Base-by-base conservation (phyloP, 92 coral and sea anemone species). In the Parazoanthus darwini region DNA sequence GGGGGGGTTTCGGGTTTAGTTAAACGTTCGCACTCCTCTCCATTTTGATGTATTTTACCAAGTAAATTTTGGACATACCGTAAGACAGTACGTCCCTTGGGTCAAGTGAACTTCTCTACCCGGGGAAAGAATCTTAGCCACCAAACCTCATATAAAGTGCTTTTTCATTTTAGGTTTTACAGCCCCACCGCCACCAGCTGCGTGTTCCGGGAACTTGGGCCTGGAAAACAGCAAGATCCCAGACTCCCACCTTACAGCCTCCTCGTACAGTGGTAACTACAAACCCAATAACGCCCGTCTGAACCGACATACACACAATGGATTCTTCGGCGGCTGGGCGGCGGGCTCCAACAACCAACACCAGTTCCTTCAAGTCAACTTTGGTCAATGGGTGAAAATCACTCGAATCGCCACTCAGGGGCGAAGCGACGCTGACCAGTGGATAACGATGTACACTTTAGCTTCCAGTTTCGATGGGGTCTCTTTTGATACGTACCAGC, bases 231-330 rank as follows among this genome's bases (percentile, higher is more conserved):
- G 14, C 13, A 23, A 16, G 13, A 35, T 81, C 74, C 75, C 85
- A 37, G 85, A 81, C 20, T 18, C 20, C 25, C 85, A 81, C 5
- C 48, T 81, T 5, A 33, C 85, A 2, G 85, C 85, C 18, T 81
- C 85, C 0, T 81, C 85, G n/a, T 23, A 58, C 74, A 81, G 85
- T 18, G 74, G 85, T 58, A 58, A 63, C 85, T 81, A 81, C 74
- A n/a, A 18, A 16, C 74, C 85, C 36, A 81, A 22, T 22, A 22
- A 26, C 25, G 85, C 85, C 20, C 73, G 85, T 37, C 38, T 81
- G 54, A 58, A 81, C 29, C 74, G 74, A 6, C 85, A 81, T 66
- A 81, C 85, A 2, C 73, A 81, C 43, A 66, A 81, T 36, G 74
- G 85, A 0, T 63, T 63, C 8, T 81, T 33, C 15, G 85, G 85